Conservation (phyloP, 2,888 invertebrate species). For the Apomyelois bistriatella region DNA sequence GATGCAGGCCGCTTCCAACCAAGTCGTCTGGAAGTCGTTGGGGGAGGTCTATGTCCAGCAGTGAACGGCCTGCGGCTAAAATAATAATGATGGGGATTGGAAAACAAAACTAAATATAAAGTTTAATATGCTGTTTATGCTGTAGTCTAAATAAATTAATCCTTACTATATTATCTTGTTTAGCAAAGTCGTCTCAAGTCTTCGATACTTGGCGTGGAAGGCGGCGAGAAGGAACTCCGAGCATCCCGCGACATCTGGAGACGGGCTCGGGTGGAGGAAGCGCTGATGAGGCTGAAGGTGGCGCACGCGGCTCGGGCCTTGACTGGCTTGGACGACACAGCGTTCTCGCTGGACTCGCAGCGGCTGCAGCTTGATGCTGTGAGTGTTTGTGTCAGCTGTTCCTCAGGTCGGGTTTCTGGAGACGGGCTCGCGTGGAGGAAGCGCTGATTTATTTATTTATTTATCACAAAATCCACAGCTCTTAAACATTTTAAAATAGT, state of each 20-base stretch:
- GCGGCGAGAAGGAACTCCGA: conserved; percentile 54
- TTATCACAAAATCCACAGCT: no score
- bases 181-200: conserved; percentile 64
- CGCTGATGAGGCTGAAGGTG: conserved; percentile 83
- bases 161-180: not conserved
- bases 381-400: not conserved
- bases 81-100: no score
- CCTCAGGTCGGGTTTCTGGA: conserved; percentile 20
- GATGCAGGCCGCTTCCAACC: no score
- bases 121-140: no score
- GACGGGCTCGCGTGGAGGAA: conserved; percentile 71
- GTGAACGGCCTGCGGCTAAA: no score
- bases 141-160: no score
- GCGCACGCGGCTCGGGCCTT: conserved; percentile 83
- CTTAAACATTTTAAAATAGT: no score
- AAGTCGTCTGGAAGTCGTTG: no score
- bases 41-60: no score
- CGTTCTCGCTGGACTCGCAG: conserved; percentile 84
- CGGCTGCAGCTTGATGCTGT: conserved; percentile 85
- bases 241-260: conserved; percentile 48
- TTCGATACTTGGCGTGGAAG: conserved; percentile 58
- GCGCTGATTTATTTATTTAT: no score
- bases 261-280: conserved; percentile 75
- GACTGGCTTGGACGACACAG: conserved; percentile 81
- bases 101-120: no score